These are phyloP conservation scores for Boulengeromyrus knoepffleri DNA, from an alignment of 2,113 vertebrate species.

Conservation along the genomic window DNA sequence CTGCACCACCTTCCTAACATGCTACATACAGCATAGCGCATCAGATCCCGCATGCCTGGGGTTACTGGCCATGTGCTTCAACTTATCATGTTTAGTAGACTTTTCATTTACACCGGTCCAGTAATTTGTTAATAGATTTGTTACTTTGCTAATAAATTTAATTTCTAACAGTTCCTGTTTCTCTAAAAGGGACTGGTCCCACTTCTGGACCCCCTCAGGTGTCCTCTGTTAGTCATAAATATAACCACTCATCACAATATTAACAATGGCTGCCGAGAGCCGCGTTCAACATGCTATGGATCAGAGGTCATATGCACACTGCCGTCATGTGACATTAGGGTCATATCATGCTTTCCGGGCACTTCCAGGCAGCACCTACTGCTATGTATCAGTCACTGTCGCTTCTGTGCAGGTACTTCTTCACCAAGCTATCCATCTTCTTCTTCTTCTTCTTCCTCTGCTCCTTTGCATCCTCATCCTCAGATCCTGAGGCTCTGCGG, in stretches of 20 bases:
- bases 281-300: neutral
- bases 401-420: conserved; percentile 95
- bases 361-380: conserved; percentile 57
- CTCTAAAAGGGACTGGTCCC: neutral
- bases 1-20: neutral
- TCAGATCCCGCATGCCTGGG: neutral
- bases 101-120: neutral
- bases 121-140: neutral
- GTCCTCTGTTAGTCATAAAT: neutral
- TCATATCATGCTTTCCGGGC: conserved; percentile 57
- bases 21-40: neutral
- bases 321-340: conserved; percentile 35
- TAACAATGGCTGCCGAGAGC: neutral
- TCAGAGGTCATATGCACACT: neutral
- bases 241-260: neutral
- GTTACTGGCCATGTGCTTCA: neutral
- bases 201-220: neutral
- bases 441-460: conserved; percentile 70
- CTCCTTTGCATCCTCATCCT: conserved; percentile 37
- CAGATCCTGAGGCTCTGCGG: neutral
- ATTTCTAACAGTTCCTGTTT: neutral
- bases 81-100: neutral
- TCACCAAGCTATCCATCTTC: conserved; percentile 83
- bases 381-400: conserved; percentile 80
- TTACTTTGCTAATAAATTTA: neutral